Evolutionary conservation across 2,888 invertebrate genomes (phyloP).

Genomic region (Ligdia adustata): DNA sequence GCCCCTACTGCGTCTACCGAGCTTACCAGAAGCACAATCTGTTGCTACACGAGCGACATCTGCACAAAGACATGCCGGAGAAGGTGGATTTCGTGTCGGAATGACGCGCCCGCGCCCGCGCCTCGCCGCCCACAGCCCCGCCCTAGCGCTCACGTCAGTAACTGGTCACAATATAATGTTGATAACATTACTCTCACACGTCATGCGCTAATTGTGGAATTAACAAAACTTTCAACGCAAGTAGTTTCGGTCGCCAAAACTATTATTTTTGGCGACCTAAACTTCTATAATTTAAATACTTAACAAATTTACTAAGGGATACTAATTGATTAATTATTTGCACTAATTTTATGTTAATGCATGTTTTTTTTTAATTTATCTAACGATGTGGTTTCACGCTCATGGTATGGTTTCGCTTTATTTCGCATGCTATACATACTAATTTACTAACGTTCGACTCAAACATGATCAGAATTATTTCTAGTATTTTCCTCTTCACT

Average conservation of each 20-base stretch:
- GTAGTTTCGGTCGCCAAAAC: too few relatives aligned
- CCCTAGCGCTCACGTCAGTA: conserved; percentile 81
- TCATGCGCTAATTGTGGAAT: too few relatives aligned
- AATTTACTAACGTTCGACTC: conserved; percentile 11
- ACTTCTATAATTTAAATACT: too few relatives aligned
- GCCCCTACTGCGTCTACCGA: conserved; percentile 87
- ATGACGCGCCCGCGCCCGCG: conserved; percentile 63
- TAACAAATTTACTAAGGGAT: too few relatives aligned
- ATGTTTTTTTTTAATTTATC: not conserved
- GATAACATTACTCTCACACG: conserved; percentile 10
- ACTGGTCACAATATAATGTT: conserved; percentile 34
- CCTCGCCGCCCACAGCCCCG: too few relatives aligned
- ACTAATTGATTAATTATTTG: too few relatives aligned
- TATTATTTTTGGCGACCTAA: too few relatives aligned
- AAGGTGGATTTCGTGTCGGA: conserved; percentile 81
- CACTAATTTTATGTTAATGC: too few relatives aligned
- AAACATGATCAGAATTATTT: conserved; percentile 20
- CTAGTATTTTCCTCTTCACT: not conserved
- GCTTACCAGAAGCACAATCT: conserved; percentile 87
- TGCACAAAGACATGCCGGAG: conserved; percentile 81
- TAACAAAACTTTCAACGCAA: too few relatives aligned
- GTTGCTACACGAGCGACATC: conserved; percentile 80
- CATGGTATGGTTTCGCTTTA: conserved; percentile 31
- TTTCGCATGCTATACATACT: conserved; percentile 24
- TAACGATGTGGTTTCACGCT: conserved; percentile 1